phyloP scores from a whole-genome alignment of 2,888 invertebrate species.

The Leptopilina syphax region DNA sequence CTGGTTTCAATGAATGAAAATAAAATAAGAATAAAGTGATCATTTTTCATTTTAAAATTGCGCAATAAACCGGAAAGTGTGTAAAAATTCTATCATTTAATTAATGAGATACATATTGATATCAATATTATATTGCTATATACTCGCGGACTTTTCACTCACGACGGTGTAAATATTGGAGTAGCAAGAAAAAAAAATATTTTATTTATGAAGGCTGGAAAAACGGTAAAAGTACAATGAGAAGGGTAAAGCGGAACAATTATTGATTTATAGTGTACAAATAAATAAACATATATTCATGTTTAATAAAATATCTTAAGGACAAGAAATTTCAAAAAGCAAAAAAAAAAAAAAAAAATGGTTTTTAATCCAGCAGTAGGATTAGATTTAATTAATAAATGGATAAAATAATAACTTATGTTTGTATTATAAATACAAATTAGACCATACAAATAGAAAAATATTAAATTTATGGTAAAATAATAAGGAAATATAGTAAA shows the following conservation, averaged over 20 bases:
- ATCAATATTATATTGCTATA: not conserved
- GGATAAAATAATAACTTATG: too few relatives aligned
- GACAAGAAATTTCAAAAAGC: too few relatives aligned
- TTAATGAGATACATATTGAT: slow-evolving; percentile 3
- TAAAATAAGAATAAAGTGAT: not conserved
- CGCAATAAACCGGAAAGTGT: not conserved
- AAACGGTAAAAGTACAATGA: not conserved
- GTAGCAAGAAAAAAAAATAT: not conserved
- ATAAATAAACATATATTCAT: not conserved
- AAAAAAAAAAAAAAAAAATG: too few relatives aligned
- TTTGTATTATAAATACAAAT: too few relatives aligned
- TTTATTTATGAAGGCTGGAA: not conserved
- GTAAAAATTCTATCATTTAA: not conserved
- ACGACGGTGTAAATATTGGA: not conserved
- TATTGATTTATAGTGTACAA: not conserved
- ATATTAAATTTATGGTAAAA: too few relatives aligned
- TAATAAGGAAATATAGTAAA: too few relatives aligned
- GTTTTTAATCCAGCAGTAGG: too few relatives aligned
- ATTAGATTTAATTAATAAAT: too few relatives aligned
- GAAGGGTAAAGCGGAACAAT: not conserved
- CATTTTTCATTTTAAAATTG: not conserved
- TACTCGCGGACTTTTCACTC: not conserved
- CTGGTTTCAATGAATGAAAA: too few relatives aligned
- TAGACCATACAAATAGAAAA: too few relatives aligned
- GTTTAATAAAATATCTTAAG: not conserved